Conservation (phyloP, 2,113 vertebrate species). For the Saguinus midas region DNA sequence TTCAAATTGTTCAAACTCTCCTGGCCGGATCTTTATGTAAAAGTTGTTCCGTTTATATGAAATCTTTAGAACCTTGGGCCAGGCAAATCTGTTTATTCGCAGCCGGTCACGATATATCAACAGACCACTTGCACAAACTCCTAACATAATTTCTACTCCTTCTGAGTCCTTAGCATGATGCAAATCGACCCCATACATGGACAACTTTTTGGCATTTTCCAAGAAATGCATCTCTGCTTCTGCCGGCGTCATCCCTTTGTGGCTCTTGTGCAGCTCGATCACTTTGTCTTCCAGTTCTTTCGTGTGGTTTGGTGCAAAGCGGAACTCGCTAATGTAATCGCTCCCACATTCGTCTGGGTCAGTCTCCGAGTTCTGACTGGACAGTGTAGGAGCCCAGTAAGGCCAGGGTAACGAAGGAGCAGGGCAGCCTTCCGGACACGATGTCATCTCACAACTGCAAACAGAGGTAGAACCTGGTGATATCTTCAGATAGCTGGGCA, state of each 20-base stretch:
- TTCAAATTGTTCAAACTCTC: no score
- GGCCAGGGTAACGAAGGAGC: conserved; percentile 95
- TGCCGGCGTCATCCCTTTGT: conserved; percentile 98
- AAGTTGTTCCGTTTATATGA: no score
- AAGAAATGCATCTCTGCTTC: conserved; percentile 97
- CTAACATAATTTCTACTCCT: no score
- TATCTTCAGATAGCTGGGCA: conserved; percentile 95
- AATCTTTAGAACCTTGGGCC: no score
- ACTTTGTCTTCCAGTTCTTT: conserved; percentile 97
- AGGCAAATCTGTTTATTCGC: no score
- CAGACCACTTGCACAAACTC: no score
- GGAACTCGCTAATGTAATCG: conserved; percentile 93
- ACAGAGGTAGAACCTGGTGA: conserved; percentile 99
- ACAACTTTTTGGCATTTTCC: conserved; percentile 98
- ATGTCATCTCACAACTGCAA: conserved; percentile 96
- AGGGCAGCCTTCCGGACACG: conserved; percentile 94
- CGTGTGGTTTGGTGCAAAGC: conserved; percentile 95
- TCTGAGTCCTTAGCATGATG: conserved; percentile 93
- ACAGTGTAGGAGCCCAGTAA: conserved; percentile 95
- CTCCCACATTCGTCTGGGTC: conserved; percentile 92
- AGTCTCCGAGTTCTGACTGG: conserved; percentile 96
- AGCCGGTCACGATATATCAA: no score
- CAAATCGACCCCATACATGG: conserved; percentile 98
- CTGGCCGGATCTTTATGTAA: no score
- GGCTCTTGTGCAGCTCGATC: conserved; percentile 95